Evolutionary conservation across 2,888 invertebrate species (phyloP).

Genomic region (Thyatira batis): DNA sequence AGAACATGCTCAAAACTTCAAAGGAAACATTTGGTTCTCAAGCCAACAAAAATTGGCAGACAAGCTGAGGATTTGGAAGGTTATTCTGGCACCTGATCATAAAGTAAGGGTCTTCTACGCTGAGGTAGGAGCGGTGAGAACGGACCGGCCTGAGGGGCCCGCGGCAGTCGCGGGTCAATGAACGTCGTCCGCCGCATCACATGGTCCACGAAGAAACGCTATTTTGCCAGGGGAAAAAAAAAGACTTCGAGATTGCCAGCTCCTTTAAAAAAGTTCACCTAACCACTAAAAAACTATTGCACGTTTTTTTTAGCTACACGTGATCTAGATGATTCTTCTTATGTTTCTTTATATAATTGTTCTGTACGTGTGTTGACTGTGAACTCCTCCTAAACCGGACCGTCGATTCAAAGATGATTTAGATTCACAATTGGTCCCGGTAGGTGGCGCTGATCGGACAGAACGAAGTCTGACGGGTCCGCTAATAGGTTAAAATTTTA

Average conservation of each 20-base stretch:
- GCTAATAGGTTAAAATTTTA: too few relatives aligned
- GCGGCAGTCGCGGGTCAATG: conserved; percentile 98
- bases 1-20: conserved; percentile 16
- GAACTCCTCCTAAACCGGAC: too few relatives aligned
- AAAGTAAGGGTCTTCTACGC: conserved; percentile 64
- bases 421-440: too few relatives aligned
- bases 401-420: too few relatives aligned
- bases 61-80: too few relatives aligned
- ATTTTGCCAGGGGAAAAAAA: conserved; percentile 13
- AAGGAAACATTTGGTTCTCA: background rate
- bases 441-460: too few relatives aligned
- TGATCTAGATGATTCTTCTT: too few relatives aligned
- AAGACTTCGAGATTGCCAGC: too few relatives aligned
- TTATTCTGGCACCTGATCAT: conserved; percentile 46
- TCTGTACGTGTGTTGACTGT: too few relatives aligned
- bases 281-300: background rate
- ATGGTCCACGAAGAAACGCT: conserved; percentile 98
- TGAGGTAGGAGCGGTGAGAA: conserved; percentile 72
- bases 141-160: conserved; percentile 84
- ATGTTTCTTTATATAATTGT: too few relatives aligned
- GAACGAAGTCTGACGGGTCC: too few relatives aligned
- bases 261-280: background rate
- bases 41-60: conserved; percentile 7
- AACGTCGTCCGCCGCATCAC: conserved; percentile 96
- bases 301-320: too few relatives aligned